Evolutionary conservation across 2,888 invertebrate genomes (phyloP), one percentile per base, ranked within the genome.

Genomic region (Galerucella calmariensis): DNA sequence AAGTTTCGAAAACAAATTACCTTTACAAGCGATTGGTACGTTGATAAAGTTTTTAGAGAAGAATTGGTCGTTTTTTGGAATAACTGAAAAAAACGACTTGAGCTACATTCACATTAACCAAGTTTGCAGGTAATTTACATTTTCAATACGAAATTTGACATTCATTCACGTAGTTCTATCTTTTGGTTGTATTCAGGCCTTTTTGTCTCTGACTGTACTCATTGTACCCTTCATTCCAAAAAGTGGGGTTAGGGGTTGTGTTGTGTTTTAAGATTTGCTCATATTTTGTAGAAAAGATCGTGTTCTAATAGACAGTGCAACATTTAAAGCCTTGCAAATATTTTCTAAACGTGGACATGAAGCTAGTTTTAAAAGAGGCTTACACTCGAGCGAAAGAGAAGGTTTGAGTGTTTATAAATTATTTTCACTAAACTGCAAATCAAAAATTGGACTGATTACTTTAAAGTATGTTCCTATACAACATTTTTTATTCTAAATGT

Each of bases 271-370:
- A n/a, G 11, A 46, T 8, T 35, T 12, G 14, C 48, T 14, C 11
- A 12, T 48, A 16, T 51, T n/a, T 70, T 59, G 27, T 81, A 94
- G 94, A 76, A 89, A 90, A 67, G 91, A 94, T 82, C 89, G 93
- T 81, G 91, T 95, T 20, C 90, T 91, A 78, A 89, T 95, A 75
- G 94, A 94, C 86, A 90, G 91, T 53, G 92, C 92, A 78, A 92
- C 93, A 0, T 94, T 92, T 85, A 90, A 91, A 73, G 93, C 94
- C 0, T 88, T 97, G 58, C 93, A 95, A 85, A 92, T 97, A 78
- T 94, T 96, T 86, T 91, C 92, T 77, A 89, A 90, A 2, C 90
- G 91, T 69, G 89, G 91, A 2, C 95, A 95, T 83, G 95, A 95
- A 10, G 93, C 94, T 75, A 90, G 90, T 48, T 94, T 93, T 85